Evolutionary conservation across 2,113 vertebrate species (phyloP), one percentile per base, ranked within the genome.

Genomic region (Chaenogobius annularis): DNA sequence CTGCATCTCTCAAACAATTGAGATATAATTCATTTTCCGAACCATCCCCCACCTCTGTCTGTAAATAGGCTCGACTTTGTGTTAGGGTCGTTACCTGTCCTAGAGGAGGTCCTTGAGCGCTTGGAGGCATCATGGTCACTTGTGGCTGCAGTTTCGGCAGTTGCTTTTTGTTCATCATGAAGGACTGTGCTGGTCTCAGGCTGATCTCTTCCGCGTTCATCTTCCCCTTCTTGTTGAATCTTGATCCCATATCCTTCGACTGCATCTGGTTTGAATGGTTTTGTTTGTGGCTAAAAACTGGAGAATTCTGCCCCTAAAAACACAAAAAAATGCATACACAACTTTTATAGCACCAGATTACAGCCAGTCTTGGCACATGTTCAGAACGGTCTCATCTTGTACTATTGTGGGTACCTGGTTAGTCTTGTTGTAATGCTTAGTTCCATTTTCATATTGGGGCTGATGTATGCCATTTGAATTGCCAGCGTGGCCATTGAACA

Each of bases 191-290:
- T 82, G 98, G 98, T 89, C 98, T 97, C 92, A 99, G 92, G 83
- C 98, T 99, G 89, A 99, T 98, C 97, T 99, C 96, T 91, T 99
- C 98, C 90, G 92, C 95, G 93, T 97, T 98, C 88, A 99, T 94
- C 91, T 97, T 97, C 90, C 97, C 97, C 91, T 99, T 99, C 94
- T 98, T 99, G 93, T 91, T 93, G 90, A 99, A 98, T 81, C 96
- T 94, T 91, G 95, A 95, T 85, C 94, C 93, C 96, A 98, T 96
- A 92, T 98, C 97, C 93, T 98, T 98, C 63, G 95, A 95, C 93
- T 97, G 96, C 89, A 96, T 95, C 91, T 96, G 96, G 88, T 92
- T 94, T 80, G 95, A 92, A 91, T 96, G 96, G 94, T 93, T 97
- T 94, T 96, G 97, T 93, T 96, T 98, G 92, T 98, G 96, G 93